Evolutionary conservation across 2,113 vertebrate species (phyloP), one percentile per base, ranked within the genome.

Genomic region (Phyllostomus discolor): DNA sequence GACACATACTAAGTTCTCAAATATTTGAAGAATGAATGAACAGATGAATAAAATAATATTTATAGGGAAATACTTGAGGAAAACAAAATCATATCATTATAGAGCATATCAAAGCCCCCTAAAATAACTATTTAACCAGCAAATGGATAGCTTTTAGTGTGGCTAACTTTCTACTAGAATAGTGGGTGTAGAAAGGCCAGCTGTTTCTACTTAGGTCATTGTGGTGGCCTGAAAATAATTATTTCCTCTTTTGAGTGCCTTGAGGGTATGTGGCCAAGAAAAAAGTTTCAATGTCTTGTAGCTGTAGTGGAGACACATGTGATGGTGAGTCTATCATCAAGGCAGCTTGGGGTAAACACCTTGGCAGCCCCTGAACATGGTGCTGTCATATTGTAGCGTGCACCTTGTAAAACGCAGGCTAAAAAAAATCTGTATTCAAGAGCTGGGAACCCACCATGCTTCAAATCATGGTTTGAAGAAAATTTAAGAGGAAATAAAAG

Each of bases 181-280:
- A 85, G 64, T 90, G 54, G 20, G 7, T 78, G 11, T 75, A 92
- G 84, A 96, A 87, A 69, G 81, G 85, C n/a, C 93, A 96, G 90
- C 76, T 96, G 84, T 96, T 96, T 97, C 84, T 52, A 97, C 64
- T 96, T 96, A 94, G 88, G 38, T 82, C 67, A 90, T 64, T 90
- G 35, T 90, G 84, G 54, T 90, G 38, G 43, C 69, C 90, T 82
- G 75, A 94, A 96, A 97, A 95, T 89, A 96, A 95, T 95, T 94
- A 94, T 81, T 96, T 97, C 75, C 93, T 81, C 67, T 95, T 95
- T 90, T 72, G 81, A 94, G 80, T 24, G 64, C 28, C 83, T 95
- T 90, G 31, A 85, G 43, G 73, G 95, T 46, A 88, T 81, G 54
- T 85, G 88, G 66, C 59, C 50, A 41, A 96, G 85, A 93, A 88